Evolutionary conservation across 1,140 invertebrate genomes (phyloP), one percentile per base, ranked within the genome.

Genomic region (Ceratina calcarata): DNA sequence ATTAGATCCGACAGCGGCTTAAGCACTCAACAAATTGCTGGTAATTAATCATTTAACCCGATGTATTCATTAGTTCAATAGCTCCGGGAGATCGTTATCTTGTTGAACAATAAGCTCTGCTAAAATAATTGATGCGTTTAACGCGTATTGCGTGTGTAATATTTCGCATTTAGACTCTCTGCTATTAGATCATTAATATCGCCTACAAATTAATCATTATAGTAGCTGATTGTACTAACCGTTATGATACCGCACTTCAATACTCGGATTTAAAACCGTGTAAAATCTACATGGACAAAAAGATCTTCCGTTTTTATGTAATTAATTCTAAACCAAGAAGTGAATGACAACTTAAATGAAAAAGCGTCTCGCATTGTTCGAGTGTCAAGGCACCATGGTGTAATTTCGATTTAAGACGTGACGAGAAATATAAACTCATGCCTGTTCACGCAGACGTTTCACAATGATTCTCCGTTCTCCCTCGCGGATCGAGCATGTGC

Each of bases 291-390:
- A 32, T n/a, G n/a, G n/a, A n/a, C 27, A 4, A 32, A 4, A 4
- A 32, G 4, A 32, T 32, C 4, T 32, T 32, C 27, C 4, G 27
- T 32, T 32, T 32, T 1, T 2, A 6, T 12, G 71, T 27, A 53
- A 55, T 64, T 51, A 64, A 32, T 70, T n/a, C 57, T n/a, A 53
- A 55, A 20, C 12, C 13, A 10, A 16, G 12, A 37, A 70, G 57
- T 37, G 32, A 70, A 12, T n/a, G 24, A 7, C 16, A 18, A 45
- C 7, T 6, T 10, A 13, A 57, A 16, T 13, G 6, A 32, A 57
- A 57, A 74, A 55, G 60, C 10, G 32, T 32, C 22, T 53, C 6
- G 3, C 27, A 64, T 74, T 64, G 60, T 74, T 49, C 58, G 7
- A 45, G 37, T n/a, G 60, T 72, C 57, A 18, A 72, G 37, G 55